Evolutionary conservation across 2,113 vertebrate species (phyloP), one percentile per base, ranked within the genome.

Genomic region (Trematomus loennbergii): DNA sequence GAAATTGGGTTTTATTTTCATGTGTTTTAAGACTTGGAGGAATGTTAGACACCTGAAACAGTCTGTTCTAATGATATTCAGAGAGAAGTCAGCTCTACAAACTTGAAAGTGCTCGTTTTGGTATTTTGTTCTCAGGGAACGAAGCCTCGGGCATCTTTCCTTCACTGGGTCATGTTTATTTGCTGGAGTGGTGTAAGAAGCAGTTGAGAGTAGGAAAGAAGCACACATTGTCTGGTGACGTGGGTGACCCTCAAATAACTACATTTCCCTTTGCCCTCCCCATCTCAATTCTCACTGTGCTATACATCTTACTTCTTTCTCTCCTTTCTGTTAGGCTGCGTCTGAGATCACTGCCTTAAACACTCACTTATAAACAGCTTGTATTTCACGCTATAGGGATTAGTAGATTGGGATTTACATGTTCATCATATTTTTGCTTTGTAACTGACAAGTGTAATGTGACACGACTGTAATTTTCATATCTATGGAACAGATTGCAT

Each of bases 81-180:
- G 54, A 64, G 40, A 59, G 12, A 0, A 60, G 33, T 54, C 59
- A 4, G 36, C 48, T 77, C 15, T 9, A 72, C 11, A 64, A 49
- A 77, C 33, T 36, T 68, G 9, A 68, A 63, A 76, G 77, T 40
- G 17, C 8, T 45, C 36, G 49, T 43, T 75, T 55, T 69, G n/a
- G 22, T 60, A 12, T 60, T 52, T 50, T 68, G 68, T 78, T 50
- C 53, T 7, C 16, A 40, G 59, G 45, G 22, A 68, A 57, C 12
- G n/a, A 25, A 48, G 54, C 79, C 70, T 16, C 20, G 3, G 59
- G 79, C 70, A 55, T 15, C 59, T 17, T 54, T 60, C 0, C 2
- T 62, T 67, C 72, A 33, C 68, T 75, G 54, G 64, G 75, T 72
- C 55, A 69, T 57, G 65, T 67, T 55, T 79, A 53, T 72, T 81